Conservation (phyloP, 1,140 invertebrate genomes). For the Centruroides sculpturatus region DNA sequence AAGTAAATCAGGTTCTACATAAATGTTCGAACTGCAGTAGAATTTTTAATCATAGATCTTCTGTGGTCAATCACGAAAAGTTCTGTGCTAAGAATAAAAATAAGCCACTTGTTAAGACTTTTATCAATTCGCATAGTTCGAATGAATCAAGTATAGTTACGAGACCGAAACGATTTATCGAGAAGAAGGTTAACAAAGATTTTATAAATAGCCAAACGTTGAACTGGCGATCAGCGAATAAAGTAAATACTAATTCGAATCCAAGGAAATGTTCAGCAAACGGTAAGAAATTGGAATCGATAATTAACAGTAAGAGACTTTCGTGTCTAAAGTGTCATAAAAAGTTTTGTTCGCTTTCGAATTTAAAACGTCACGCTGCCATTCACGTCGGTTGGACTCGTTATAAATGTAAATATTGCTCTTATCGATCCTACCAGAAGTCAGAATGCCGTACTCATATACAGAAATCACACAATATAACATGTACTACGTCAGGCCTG, state of each 20-base stretch:
- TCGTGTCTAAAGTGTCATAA: conserved; percentile 27
- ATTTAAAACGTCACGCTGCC: conserved; percentile 29
- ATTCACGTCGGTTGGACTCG: conserved; percentile 31
- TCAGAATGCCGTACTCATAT: conserved; percentile 28
- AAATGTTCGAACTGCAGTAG: conserved; percentile 15
- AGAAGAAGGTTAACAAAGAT: conserved; percentile 18
- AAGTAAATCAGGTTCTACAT: not conserved
- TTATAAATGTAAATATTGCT: conserved; percentile 30
- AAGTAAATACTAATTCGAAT: not conserved
- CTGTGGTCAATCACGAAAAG: conserved; percentile 14
- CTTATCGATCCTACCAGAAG: conserved; percentile 27
- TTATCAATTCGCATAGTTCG: not conserved
- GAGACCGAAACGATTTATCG: conserved; percentile 17
- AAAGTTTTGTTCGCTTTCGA: conserved; percentile 25
- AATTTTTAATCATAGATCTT: conserved; percentile 15
- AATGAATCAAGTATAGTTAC: conserved; percentile 1
- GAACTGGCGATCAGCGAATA: conserved; percentile 10
- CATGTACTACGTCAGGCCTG: no score
- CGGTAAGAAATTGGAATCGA: conserved; percentile 16
- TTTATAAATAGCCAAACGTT: conserved; percentile 15
- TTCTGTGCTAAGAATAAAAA: conserved; percentile 13
- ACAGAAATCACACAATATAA: conserved; percentile 18
- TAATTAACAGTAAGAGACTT: conserved; percentile 24
- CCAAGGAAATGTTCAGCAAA: conserved; percentile 1
- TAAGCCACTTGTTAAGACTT: not conserved